Base-by-base conservation (phyloP, 23 tunicate species). In the Ciona savignyi region DNA sequence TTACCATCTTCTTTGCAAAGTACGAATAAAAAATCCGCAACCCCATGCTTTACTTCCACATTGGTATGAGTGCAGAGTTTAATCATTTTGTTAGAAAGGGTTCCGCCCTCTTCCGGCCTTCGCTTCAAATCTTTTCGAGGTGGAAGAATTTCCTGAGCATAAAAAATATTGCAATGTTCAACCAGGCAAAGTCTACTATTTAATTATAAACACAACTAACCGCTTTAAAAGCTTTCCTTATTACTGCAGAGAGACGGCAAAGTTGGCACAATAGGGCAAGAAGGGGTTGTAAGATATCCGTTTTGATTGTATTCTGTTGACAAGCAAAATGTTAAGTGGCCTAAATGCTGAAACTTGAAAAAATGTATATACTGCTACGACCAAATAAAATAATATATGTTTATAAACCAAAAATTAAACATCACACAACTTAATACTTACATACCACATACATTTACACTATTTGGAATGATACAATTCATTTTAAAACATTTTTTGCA, bases 11-110 rank as follows among this genome's bases (percentile, higher is more conserved):
- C 97, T 71, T 84, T 91, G 83, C 97, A 91, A 0, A 91, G 70
- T 2, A 91, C 97, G 84, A 91, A 91, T 2, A 91, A 4, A 51
- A 91, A 84, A 51, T 91, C 97, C 35, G 97, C 97, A 32, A 78
- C 91, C 0, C 83, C 90, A 51, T 66, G 69, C 60, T 91, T 91
- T 0, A 91, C 72, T 4, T 80, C 79, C 3, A 82, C 79, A 78
- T 91, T 77, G 62, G 35, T 73, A 63, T 84, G 80, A 15, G 97
- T 91, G 33, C 84, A 81, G 9, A 91, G 71, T 71, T 85, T 85
- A 62, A 91, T 80, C 66, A 91, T 56, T 66, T 80, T 80, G 28
- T 85, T 77, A 2, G 79, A 51, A 0, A 84, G 51, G 34, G 71
- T 71, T 22, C 70, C 34, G 6, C 97, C 97, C 33, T 81, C 86